Evolutionary conservation across 2,113 vertebrate genomes (phyloP).

Genomic region (Xyliphius kryptos): DNA sequence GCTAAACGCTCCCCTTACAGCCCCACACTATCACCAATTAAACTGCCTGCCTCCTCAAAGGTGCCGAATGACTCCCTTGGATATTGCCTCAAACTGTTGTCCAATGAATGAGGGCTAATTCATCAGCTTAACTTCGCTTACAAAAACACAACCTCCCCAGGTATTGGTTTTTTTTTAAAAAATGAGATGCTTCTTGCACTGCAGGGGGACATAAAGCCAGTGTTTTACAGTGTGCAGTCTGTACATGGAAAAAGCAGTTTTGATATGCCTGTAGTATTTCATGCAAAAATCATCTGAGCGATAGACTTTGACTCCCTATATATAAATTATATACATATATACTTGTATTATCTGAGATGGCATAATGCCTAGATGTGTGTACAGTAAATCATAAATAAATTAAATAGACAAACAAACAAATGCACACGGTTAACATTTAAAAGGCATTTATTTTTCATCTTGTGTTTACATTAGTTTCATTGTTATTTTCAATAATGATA

Average conservation of each 20-base stretch:
- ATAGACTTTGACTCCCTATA: too few species aligned
- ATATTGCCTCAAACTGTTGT: constrained; percentile 83
- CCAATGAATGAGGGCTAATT: constrained; percentile 98
- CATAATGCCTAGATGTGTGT: too few species aligned
- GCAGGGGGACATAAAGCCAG: constrained; percentile 15
- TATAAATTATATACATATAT: too few species aligned
- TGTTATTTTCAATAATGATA: constrained; percentile 19
- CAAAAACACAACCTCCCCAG: constrained; percentile 58
- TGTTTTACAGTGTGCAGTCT: constrained; percentile 1
- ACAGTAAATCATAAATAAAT: too few species aligned
- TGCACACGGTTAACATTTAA: constrained; percentile 3
- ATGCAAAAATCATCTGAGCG: constrained; percentile 4
- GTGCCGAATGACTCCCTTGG: constrained; percentile 79
- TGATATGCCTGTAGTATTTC: constrained; percentile 2
- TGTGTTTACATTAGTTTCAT: constrained; percentile 28
- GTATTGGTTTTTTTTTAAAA: constrained; percentile 28
- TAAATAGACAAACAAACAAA: too few species aligned
- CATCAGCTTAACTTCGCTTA: constrained; percentile 96
- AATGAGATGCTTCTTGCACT: constrained; percentile 18
- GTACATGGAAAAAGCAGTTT: constrained; percentile 16
- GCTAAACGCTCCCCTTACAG: constrained; percentile 79
- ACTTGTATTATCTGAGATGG: too few species aligned
- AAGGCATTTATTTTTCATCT: too few species aligned
- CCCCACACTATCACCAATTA: too few species aligned
- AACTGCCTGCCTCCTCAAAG: too few species aligned